Base-by-base conservation (phyloP, 2,113 vertebrate species). In the Tauraco erythrolophus region DNA sequence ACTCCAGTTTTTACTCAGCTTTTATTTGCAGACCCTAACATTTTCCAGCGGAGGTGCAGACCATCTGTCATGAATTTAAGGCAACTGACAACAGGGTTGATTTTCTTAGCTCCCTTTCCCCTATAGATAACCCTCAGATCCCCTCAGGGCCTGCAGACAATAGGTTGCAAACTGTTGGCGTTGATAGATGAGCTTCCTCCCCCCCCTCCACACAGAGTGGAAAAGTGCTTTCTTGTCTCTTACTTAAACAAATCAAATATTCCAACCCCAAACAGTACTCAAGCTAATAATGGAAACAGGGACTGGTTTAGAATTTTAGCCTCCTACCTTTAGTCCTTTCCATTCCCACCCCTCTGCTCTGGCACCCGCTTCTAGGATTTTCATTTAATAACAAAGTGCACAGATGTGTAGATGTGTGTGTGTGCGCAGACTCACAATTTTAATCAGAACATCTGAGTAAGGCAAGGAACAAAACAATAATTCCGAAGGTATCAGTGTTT, bases 161-260 rank as follows among this genome's bases (percentile, higher is more conserved):
- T 93, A 78, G 84, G 57, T 37, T 95, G 74, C 69, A 76, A 94
- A 95, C 84, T 71, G 74, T 41, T 89, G 87, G 45, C 53, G 0
- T 79, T 97, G 92, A 96, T 89, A 89, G 77, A 97, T 94, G 81
- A 91, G 70, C 43, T 85, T 89, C 89, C 70, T 95, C 65, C 65
- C 22, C 22, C 41, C 45, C 43, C 50, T 94, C 37, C 53, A 43
- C 41, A 28, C 23, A 72, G 92, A 61, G 69, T 95, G 56, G 60
- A 84, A 96, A 94, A 94, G 58, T 80, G 62, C 88, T 94, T 92
- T 74, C 57, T 80, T 68, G 30, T 57, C 77, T 93, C 62, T 94
- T 78, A 57, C 51, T 94, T 82, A 64, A 88, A 84, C 37, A 89
- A 84, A 80, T 83, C 27, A 76, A 90, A 95, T 85, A 83, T 88